phyloP scores from a whole-genome alignment of 2,888 invertebrate genomes.

The Drymonia ruficornis region DNA sequence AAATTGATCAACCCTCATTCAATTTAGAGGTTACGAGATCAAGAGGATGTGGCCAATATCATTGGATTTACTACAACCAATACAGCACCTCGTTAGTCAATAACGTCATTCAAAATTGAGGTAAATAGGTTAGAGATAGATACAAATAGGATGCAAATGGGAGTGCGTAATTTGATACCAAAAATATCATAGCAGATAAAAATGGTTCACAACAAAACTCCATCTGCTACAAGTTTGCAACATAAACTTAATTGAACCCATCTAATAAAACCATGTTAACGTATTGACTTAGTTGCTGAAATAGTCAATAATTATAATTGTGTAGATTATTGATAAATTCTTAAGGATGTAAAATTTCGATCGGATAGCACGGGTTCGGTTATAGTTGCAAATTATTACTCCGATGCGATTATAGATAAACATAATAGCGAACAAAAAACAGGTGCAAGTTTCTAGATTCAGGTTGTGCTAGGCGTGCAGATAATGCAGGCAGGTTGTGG shows the following conservation, averaged over 20 bases:
- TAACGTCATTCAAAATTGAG: constrained; percentile 28
- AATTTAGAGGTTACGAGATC: constrained; percentile 37
- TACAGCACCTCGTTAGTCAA: constrained; percentile 30
- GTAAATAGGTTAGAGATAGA: constrained; percentile 30
- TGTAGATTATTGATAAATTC: background rate
- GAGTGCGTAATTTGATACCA: background rate
- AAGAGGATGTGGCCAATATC: constrained; percentile 40
- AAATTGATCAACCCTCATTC: constrained; percentile 37
- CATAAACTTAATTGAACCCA: no score
- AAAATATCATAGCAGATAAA: no score
- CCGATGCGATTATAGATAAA: constrained; percentile 44
- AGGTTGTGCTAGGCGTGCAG: constrained; percentile 47
- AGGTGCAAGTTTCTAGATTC: constrained; percentile 54
- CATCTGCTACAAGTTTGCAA: no score
- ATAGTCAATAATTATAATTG: no score
- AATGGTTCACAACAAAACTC: no score
- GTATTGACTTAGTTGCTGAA: no score
- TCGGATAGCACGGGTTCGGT: background rate
- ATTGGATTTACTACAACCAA: constrained; percentile 31
- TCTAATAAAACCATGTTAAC: no score
- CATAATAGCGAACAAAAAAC: constrained; percentile 49
- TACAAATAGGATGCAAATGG: constrained; percentile 20
- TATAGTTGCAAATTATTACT: constrained; percentile 21
- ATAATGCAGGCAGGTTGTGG: constrained; percentile 62
- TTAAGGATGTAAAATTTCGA: background rate